These are phyloP conservation scores for Gymnoscopelus braueri DNA, from an alignment of 2,797 vertebrate species.

Conservation along the genomic window DNA sequence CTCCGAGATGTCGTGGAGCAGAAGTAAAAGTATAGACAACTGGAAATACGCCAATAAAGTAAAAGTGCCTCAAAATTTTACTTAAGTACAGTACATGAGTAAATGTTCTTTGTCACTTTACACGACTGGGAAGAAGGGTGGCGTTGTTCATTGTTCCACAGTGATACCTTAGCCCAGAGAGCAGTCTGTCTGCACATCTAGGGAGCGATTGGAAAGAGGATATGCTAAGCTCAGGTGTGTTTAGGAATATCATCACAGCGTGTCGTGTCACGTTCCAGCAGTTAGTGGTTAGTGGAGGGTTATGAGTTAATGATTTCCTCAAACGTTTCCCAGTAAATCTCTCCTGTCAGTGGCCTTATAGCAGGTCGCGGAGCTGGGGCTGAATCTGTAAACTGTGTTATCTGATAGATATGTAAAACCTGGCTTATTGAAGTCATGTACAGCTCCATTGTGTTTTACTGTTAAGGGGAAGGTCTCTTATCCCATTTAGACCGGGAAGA, in stretches of 20 bases:
- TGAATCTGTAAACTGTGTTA: slow-evolving; percentile 58
- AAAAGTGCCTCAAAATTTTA: too few relatives aligned
- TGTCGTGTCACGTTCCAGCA: slow-evolving; percentile 40
- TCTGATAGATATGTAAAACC: slow-evolving; percentile 71
- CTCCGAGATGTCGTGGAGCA: too few relatives aligned
- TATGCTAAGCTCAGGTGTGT: background rate
- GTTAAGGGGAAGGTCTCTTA: slow-evolving; percentile 77
- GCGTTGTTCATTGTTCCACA: background rate
- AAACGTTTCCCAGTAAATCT: slow-evolving; percentile 65
- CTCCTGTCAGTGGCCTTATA: slow-evolving; percentile 19
- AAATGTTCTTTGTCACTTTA: too few relatives aligned
- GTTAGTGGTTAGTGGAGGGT: slow-evolving; percentile 16
- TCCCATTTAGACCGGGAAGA: too few relatives aligned
- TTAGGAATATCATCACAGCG: background rate
- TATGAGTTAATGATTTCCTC: slow-evolving; percentile 62
- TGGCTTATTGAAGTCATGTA: slow-evolving; percentile 22
- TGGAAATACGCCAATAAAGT: too few relatives aligned
- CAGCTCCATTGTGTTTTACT: slow-evolving; percentile 65
- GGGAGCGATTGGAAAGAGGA: background rate
- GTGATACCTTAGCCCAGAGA: background rate
- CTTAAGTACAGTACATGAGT: too few relatives aligned
- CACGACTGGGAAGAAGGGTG: too few relatives aligned
- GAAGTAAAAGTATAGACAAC: too few relatives aligned
- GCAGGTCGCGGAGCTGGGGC: slow-evolving; percentile 4
- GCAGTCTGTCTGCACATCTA: background rate